Base-by-base conservation (phyloP, 2,888 invertebrate species). In the Plagiodera versicolora region DNA sequence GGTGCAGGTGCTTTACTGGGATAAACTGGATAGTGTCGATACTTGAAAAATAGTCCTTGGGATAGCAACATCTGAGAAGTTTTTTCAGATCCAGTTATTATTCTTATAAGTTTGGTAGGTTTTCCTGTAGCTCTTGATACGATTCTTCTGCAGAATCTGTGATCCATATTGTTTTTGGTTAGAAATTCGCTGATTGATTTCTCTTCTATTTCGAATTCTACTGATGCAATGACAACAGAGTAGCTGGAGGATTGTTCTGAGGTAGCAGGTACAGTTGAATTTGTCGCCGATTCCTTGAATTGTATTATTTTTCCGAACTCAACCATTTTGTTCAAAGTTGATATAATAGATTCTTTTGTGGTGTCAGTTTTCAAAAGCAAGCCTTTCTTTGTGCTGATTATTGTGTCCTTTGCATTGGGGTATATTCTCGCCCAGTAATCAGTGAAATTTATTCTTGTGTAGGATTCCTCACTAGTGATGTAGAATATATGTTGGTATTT, bases 261-360 rank as follows among this genome's bases (percentile, higher is more conserved):
- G 45, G 9, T 11, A n/a, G 45, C 9, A 11, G 45, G n/a, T 45
- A 11, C 45, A 45, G 45, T 45, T n/a, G n/a, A 11, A 45, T 45
- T 45, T 45, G 45, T 8, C 45, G 45, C 45, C 1, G 45, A 45
- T n/a, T 45, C 45, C 14, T 45, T 45, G n/a, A 11, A 45, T 45
- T 45, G 45, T 45, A 45, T 45, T 45, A 45, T 45, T 45, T 45
- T 45, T 11, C 45, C 17, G n/a, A 45, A 11, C n/a, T 45, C 45
- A 11, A 45, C 1, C n/a, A 45, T 45, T 45, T 45, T 45, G 45
- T 45, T 45, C 45, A 45, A n/a, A 45, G 45, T 45, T 45, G 45
- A 8, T 45, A 45, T 45, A 1, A 6, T 45, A 3, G 14, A 28
- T 4, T 28, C 28, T 28, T 28, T 28, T 4, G 28, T 8, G 8